Evolutionary conservation across 2,888 invertebrate genomes (phyloP).

Genomic region (Harpalus rubripes): DNA sequence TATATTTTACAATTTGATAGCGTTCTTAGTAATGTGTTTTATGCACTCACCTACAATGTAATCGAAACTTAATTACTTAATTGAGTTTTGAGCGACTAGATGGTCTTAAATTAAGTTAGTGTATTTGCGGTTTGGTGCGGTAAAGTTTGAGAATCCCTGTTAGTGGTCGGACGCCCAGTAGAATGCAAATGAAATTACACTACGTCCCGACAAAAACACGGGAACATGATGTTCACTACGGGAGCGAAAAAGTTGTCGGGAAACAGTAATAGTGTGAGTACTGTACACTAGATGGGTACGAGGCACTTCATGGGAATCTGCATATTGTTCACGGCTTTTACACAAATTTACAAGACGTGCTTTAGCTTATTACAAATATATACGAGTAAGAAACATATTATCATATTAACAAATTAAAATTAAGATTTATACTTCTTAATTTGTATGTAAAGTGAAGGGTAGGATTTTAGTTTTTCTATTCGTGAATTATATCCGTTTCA

Average conservation of each 20-base stretch:
- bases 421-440: too few relatives aligned
- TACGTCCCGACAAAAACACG: conserved; percentile 40
- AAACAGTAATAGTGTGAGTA: neutral
- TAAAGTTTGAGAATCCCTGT: conserved; percentile 41
- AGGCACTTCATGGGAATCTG: too few relatives aligned
- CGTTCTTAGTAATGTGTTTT: neutral
- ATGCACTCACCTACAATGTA: neutral
- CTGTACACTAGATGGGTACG: neutral
- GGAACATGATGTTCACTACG: conserved; percentile 27
- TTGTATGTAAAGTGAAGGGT: too few relatives aligned
- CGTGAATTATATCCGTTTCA: too few relatives aligned
- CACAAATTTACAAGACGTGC: too few relatives aligned
- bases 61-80: conserved; percentile 1
- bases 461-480: too few relatives aligned
- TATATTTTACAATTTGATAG: neutral
- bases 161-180: conserved; percentile 32
- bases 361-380: too few relatives aligned
- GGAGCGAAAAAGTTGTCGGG: conserved; percentile 18
- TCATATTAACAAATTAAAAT: too few relatives aligned
- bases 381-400: too few relatives aligned
- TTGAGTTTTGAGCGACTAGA: neutral
- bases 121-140: neutral
- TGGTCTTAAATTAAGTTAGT: conserved; percentile 32
- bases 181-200: conserved; percentile 64
- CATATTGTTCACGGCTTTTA: too few relatives aligned